A percentile compares a stretch with the other conserved stretches of the same genome.
Conservation (phyloP, 1,140 invertebrate species). For the Agrypnia vestita region DNA sequence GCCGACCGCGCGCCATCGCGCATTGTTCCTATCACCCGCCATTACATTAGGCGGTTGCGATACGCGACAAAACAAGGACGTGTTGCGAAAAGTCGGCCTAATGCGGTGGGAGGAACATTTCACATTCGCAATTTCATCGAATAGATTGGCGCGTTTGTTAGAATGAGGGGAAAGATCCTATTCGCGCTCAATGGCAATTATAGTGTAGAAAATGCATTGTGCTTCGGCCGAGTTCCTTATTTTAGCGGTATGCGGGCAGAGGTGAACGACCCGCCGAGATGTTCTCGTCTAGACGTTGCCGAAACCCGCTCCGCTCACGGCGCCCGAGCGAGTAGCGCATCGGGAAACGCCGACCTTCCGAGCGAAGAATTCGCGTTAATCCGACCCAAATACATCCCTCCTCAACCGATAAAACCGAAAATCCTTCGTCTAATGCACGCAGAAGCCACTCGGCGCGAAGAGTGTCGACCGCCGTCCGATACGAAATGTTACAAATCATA, state of each 20-base stretch:
- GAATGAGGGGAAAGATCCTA: not conserved
- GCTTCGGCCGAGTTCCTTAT: not conserved
- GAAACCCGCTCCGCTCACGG: not conserved
- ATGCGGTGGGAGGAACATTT: constrained; percentile 26
- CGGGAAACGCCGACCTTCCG: constrained; percentile 36
- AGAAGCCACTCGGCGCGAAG: constrained; percentile 15
- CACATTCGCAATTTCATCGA: not conserved
- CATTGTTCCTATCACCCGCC: constrained; percentile 30
- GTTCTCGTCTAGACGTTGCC: not conserved
- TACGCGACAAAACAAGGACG: constrained; percentile 45
- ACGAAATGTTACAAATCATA: constrained; percentile 50
- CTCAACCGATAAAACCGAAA: not conserved
- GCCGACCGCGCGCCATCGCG: constrained; percentile 17
- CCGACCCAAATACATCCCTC: constrained; percentile 30
- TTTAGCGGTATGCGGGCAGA: not conserved
- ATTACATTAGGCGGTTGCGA: constrained; percentile 29
- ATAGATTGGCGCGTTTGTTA: constrained; percentile 13
- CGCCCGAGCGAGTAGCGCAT: not conserved
- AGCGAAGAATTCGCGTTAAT: constrained; percentile 26
- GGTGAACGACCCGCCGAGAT: not conserved
- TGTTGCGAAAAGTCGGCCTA: constrained; percentile 55
- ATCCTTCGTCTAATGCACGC: constrained; percentile 33
- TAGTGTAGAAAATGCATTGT: not conserved
- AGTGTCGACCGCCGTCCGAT: constrained; percentile 25
- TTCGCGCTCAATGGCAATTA: not conserved